A percentile compares a stretch with the other conserved stretches of the same genome.
Conservation (phyloP, 2,888 invertebrate genomes). For the Drosophila testacea region DNA sequence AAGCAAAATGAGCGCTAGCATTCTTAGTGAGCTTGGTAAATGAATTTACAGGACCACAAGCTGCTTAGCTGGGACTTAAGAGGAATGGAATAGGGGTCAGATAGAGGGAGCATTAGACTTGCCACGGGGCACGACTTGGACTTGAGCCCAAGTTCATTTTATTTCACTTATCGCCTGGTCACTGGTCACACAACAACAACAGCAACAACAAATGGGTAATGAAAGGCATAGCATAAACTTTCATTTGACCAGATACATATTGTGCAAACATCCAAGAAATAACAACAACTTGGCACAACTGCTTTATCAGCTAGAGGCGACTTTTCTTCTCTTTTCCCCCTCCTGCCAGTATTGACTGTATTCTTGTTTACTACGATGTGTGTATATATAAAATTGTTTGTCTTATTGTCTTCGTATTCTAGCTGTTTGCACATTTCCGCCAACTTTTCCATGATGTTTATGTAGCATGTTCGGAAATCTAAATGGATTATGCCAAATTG, state of each 20-base stretch:
- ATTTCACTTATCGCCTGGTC: constrained; percentile 79
- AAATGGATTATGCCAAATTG: constrained; percentile 65
- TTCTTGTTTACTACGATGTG: constrained; percentile 52
- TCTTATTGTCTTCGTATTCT: constrained; percentile 24
- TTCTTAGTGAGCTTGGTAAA: constrained; percentile 68
- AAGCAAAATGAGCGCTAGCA: constrained; percentile 55
- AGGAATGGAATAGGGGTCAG: not conserved
- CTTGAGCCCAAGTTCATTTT: constrained; percentile 62
- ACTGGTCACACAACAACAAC: constrained; percentile 54
- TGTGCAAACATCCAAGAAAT: constrained; percentile 14
- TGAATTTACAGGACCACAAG: constrained; percentile 69
- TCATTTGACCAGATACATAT: constrained; percentile 59
- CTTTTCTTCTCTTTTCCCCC: not conserved
- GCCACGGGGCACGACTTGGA: constrained; percentile 20
- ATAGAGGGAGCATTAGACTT: not conserved
- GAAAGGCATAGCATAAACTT: constrained; percentile 73
- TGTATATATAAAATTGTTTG: constrained; percentile 44
- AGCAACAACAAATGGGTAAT: constrained; percentile 59
- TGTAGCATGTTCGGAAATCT: constrained; percentile 61
- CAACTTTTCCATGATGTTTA: constrained; percentile 43
- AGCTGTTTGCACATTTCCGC: constrained; percentile 43
- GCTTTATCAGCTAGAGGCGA: constrained; percentile 44
- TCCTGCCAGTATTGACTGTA: constrained; percentile 32
- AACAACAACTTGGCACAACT: constrained; percentile 30
- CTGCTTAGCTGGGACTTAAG: constrained; percentile 51